A percentile compares a stretch with the other conserved stretches of the same genome.
phyloP scores from a whole-genome alignment of 2,113 vertebrate genomes.

The Oceanodroma tethys region DNA sequence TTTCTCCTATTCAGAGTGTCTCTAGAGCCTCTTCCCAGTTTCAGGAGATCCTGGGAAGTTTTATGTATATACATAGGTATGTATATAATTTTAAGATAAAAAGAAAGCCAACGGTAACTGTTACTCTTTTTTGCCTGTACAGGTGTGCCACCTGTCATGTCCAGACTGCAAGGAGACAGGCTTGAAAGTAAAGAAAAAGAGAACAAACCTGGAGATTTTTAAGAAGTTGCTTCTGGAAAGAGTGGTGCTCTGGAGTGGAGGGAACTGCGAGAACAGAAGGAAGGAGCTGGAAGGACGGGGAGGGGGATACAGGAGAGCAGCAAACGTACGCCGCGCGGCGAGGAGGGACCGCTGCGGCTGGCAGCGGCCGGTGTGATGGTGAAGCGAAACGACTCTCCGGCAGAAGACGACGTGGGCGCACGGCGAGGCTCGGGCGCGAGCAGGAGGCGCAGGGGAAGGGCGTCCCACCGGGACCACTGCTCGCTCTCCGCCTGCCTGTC shows the following conservation, averaged over 20 bases:
- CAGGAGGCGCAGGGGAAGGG: neutral
- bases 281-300: neutral
- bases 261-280: neutral
- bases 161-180: neutral
- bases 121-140: neutral
- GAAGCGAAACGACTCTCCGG: too few relatives aligned
- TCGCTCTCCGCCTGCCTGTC: neutral
- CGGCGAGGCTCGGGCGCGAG: too few relatives aligned
- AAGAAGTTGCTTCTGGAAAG: neutral
- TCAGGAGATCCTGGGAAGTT: neutral
- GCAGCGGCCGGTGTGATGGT: neutral
- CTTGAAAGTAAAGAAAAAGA: neutral
- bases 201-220: neutral
- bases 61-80: neutral
- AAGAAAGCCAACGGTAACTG: neutral
- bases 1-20: neutral
- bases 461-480: accelerated
- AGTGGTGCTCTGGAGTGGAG: neutral
- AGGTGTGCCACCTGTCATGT: neutral
- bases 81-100: neutral
- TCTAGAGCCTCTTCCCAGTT: neutral
- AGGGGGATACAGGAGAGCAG: neutral
- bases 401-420: accelerated
- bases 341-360: neutral
- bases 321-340: accelerated